Base-by-base conservation (phyloP, 1,140 invertebrate genomes). In the Elymnias hypermnestra region DNA sequence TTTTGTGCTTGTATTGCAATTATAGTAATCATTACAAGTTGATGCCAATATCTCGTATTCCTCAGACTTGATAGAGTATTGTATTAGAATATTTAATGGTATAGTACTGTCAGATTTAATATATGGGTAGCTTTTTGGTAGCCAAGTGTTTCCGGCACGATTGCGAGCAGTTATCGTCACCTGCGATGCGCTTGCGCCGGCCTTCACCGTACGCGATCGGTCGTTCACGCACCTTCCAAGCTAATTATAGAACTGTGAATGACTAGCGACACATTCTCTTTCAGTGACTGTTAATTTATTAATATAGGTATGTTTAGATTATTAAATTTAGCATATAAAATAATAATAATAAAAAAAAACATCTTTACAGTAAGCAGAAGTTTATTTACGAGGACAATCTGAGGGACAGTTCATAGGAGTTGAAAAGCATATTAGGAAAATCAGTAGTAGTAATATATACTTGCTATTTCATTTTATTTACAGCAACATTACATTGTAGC, bases 231-330 rank as follows among this genome's bases (percentile, higher is more conserved):
- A 67, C 60, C 55, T 64, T 55, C 57, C 53, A 53, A 49, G 47
- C 54, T 68, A 63, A 68, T 70, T 70, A 63, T 73, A 68, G 62
- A 61, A 52, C 38, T 61, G 38, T 49, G 48, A 63, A 62, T 70
- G 52, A 52, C 51, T 53, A 29, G 48, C 49, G 55, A 62, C 62
- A 70, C 51, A 63, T 59, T 59, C 48, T 57, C 52, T 49, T 58
- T 58, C 35, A 15, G 31, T 39, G 19, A 18, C 35, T 40, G 37
- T 52, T 37, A 21, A 6, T 21, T 4, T 4, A 4, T 21, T 21
- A 21, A 21, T 4, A 21, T 4, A 21, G 3, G 6, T 26, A 9
- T 26, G n/a, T n/a, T 26, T 26, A 26, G 7, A 26, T 7, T 26
- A 26, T n/a, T 0, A 3, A 21, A 6, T 4, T 4, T 21, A 21